Evolutionary conservation across 2,113 vertebrate species (phyloP).

Genomic region (Thalassarche chlororhynchos): DNA sequence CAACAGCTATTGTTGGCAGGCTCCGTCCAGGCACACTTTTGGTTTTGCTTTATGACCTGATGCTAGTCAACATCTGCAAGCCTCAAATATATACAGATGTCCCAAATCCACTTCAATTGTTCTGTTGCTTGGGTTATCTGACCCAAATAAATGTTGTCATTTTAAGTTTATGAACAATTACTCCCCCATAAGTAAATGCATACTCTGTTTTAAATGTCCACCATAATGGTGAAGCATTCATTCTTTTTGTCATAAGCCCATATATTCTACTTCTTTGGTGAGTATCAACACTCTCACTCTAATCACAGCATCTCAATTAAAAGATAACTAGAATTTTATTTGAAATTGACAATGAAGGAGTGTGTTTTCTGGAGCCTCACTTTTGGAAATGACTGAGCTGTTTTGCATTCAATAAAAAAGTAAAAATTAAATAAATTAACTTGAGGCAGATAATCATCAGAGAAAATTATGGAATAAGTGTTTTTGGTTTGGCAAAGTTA

Average conservation of each 20-base stretch:
- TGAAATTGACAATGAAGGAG: not conserved
- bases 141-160: not conserved
- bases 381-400: not conserved
- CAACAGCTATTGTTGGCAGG: not conserved
- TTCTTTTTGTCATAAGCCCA: not conserved
- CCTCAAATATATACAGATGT: not conserved
- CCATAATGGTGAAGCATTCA: not conserved
- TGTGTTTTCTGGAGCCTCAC: not conserved
- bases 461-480: not conserved
- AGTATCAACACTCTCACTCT: not conserved
- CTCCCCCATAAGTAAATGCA: not conserved
- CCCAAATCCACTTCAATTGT: not conserved
- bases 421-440: not conserved
- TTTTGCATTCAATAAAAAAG: not conserved
- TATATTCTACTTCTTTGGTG: not conserved
- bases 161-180: not conserved
- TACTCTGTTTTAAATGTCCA: not conserved
- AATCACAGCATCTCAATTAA: not conserved
- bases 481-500: not conserved
- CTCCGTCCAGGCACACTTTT: not conserved
- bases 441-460: not conserved
- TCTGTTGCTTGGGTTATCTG: not conserved
- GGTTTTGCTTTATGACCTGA: not conserved
- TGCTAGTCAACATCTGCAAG: not conserved
- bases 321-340: not conserved